Conservation (phyloP, 1,140 invertebrate species). For the Tetramorium simillimum region DNA sequence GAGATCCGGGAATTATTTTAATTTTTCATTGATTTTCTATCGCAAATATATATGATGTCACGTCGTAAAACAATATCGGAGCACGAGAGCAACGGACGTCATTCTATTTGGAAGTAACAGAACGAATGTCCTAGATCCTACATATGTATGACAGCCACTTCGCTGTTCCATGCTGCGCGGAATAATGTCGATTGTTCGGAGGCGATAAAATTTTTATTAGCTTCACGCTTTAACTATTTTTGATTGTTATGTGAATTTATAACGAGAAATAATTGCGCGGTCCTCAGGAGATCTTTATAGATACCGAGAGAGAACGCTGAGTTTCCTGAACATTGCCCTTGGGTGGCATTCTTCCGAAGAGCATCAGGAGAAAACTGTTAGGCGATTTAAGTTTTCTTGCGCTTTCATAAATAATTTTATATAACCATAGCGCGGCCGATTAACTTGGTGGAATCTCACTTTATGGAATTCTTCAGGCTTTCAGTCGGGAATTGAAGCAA, state of each 20-base stretch:
- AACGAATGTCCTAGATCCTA: constrained; percentile 10
- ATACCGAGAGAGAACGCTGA: constrained; percentile 7
- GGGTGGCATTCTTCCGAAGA: constrained; percentile 34
- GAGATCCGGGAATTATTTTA: neutral
- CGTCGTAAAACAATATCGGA: neutral
- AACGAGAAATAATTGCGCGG: constrained; percentile 22
- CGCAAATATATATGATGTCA: neutral
- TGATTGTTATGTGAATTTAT: constrained; percentile 18
- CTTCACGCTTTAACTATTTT: neutral
- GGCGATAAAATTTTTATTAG: neutral
- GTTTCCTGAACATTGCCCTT: constrained; percentile 46
- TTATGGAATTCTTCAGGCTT: constrained; percentile 23
- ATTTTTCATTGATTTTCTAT: neutral
- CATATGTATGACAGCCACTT: neutral
- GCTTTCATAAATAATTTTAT: constrained; percentile 54
- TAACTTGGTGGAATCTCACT: constrained; percentile 47
- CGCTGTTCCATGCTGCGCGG: neutral
- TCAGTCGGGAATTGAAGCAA: constrained; percentile 17
- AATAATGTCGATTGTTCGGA: neutral
- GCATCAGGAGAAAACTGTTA: neutral
- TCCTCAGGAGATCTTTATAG: neutral
- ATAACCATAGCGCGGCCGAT: constrained; percentile 26
- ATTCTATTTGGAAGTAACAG: neutral
- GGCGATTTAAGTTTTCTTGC: constrained; percentile 41
- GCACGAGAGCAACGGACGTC: neutral